Conservation (phyloP, 2,888 invertebrate genomes). For the Agrotis exclamationis region DNA sequence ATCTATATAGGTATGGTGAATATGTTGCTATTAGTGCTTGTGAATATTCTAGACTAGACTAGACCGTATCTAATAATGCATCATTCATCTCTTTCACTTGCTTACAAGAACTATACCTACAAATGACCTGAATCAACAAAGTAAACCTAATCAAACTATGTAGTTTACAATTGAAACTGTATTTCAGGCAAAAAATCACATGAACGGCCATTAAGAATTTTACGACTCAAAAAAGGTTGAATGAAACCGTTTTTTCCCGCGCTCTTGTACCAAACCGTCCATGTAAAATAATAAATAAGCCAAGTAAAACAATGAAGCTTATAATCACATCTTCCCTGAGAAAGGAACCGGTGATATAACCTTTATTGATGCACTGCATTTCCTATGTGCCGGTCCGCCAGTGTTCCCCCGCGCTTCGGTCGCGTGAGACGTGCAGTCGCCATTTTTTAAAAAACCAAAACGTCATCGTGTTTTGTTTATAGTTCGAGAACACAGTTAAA, state of each 20-base stretch:
- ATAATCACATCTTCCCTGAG: constrained; percentile 50
- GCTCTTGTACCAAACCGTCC: constrained; percentile 8
- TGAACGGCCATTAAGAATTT: background rate
- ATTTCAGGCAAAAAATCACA: constrained; percentile 6
- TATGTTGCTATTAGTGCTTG: no score
- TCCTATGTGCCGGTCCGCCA: constrained; percentile 70
- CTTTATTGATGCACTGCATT: constrained; percentile 60
- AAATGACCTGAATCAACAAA: no score
- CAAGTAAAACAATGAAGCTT: constrained; percentile 44
- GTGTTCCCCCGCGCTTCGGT: constrained; percentile 79
- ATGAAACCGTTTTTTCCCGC: constrained; percentile 20
- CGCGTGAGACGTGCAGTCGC: constrained; percentile 77
- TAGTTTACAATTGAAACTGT: constrained; percentile 1
- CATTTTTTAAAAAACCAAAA: constrained; percentile 67
- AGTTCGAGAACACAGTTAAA: constrained; percentile 35
- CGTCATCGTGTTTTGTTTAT: constrained; percentile 40
- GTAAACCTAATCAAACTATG: background rate
- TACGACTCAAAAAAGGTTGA: constrained; percentile 3
- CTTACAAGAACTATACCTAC: no score
- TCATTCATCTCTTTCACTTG: background rate
- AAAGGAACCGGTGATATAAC: constrained; percentile 57
- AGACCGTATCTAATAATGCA: background rate
- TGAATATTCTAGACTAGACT: background rate
- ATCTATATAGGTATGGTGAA: no score
- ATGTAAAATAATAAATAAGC: constrained; percentile 23